A percentile compares a stretch with the other conserved stretches of the same genome.
These are phyloP conservation scores for Pheosia gnoma DNA, from an alignment of 2,888 invertebrate species.

Conservation along the genomic window DNA sequence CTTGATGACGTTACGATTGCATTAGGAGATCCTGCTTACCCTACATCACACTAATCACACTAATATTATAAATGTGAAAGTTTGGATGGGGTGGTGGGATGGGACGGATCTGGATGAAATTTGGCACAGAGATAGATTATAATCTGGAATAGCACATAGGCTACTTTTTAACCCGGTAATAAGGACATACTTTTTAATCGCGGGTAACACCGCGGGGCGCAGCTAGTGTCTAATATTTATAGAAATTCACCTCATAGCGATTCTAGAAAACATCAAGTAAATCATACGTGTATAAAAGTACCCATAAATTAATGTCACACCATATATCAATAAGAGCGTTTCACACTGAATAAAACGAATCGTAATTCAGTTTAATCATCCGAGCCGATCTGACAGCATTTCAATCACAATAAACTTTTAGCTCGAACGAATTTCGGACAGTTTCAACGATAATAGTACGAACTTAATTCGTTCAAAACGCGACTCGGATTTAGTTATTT, in stretches of 20 bases:
- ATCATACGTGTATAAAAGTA: not conserved
- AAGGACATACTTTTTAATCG: too few species aligned
- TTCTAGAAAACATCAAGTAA: not conserved
- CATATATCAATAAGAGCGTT: not conserved
- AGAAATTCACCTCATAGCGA: not conserved
- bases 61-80: too few species aligned
- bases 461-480: slow-evolving; percentile 4
- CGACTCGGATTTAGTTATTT: not conserved
- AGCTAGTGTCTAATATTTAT: too few species aligned
- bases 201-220: too few species aligned
- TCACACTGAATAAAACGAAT: slow-evolving; percentile 2
- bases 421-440: slow-evolving; percentile 2
- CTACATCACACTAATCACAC: too few species aligned
- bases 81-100: too few species aligned
- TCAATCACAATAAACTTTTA: slow-evolving; percentile 4
- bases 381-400: not conserved
- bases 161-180: too few species aligned
- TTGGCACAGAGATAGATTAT: too few species aligned
- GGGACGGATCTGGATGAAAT: too few species aligned
- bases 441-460: not conserved
- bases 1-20: too few species aligned
- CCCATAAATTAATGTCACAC: not conserved
- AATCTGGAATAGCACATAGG: too few species aligned
- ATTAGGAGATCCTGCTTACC: too few species aligned
- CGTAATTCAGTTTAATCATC: not conserved